Evolutionary conservation across 2,113 vertebrate genomes (phyloP).

Genomic region (Lophura nycthemera): DNA sequence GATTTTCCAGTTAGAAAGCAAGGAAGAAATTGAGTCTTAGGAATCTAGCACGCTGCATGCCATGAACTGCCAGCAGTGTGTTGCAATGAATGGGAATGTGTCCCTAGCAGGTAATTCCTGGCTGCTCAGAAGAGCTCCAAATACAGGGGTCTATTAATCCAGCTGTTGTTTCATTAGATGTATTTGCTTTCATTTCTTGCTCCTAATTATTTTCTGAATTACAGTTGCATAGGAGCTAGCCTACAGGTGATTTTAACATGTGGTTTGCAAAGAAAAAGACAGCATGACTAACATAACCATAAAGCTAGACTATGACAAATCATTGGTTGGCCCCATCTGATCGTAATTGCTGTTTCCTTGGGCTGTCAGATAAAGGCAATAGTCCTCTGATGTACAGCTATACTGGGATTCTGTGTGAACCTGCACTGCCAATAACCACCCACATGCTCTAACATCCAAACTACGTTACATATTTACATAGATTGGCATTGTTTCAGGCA

Average conservation of each 20-base stretch:
- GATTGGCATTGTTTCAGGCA: background rate
- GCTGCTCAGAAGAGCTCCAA: background rate
- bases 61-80: background rate
- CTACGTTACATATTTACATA: background rate
- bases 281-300: background rate
- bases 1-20: background rate
- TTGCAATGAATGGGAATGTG: background rate
- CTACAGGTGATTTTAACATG: background rate
- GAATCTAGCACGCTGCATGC: background rate
- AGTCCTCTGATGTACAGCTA: background rate
- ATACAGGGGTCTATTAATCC: background rate
- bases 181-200: background rate
- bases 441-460: background rate
- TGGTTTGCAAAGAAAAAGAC: background rate
- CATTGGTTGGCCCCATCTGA: background rate
- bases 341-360: background rate
- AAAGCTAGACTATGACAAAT: background rate
- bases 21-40: background rate
- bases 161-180: background rate
- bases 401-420: background rate
- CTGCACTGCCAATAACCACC: background rate
- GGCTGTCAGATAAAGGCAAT: background rate
- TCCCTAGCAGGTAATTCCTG: background rate
- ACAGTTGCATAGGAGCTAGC: background rate
- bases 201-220: background rate